A percentile compares a stretch with the other conserved stretches of the same genome.
These are phyloP conservation scores for Tanypteryx hageni DNA, from an alignment of 2,888 invertebrate genomes.

Conservation along the genomic window DNA sequence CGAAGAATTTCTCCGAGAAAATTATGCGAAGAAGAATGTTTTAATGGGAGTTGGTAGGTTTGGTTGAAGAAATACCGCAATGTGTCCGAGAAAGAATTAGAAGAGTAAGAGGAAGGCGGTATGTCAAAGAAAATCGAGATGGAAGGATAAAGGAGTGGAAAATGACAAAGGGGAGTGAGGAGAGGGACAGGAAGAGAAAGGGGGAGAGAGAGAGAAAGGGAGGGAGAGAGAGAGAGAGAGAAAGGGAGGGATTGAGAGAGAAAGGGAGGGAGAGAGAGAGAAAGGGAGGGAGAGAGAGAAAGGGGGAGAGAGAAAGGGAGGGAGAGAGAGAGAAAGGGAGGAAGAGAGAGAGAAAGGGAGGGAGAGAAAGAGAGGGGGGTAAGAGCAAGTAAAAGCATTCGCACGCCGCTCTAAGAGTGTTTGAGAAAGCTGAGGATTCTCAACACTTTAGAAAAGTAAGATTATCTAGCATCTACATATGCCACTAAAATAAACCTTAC, in stretches of 20 bases:
- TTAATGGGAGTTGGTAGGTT: neutral
- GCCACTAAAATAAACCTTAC: too few relatives aligned
- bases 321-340: neutral
- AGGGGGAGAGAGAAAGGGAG: neutral
- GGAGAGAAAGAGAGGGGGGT: neutral
- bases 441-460: too few relatives aligned
- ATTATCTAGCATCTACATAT: too few relatives aligned
- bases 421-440: too few relatives aligned
- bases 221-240: neutral
- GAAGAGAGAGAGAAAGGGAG: neutral
- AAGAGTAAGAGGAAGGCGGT: too few relatives aligned
- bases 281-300: neutral
- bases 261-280: neutral
- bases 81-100: too few relatives aligned
- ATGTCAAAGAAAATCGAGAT: too few relatives aligned
- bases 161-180: neutral
- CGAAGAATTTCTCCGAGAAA: slow-evolving; percentile 5
- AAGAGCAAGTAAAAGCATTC: too few relatives aligned
- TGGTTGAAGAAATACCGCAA: too few relatives aligned
- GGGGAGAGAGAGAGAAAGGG: neutral
- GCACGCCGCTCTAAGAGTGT: too few relatives aligned
- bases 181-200: neutral
- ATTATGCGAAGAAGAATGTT: neutral
- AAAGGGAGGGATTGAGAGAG: neutral
- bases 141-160: too few relatives aligned